Evolutionary conservation across 2,888 invertebrate genomes (phyloP).

Genomic region (Drosophila siamana): DNA sequence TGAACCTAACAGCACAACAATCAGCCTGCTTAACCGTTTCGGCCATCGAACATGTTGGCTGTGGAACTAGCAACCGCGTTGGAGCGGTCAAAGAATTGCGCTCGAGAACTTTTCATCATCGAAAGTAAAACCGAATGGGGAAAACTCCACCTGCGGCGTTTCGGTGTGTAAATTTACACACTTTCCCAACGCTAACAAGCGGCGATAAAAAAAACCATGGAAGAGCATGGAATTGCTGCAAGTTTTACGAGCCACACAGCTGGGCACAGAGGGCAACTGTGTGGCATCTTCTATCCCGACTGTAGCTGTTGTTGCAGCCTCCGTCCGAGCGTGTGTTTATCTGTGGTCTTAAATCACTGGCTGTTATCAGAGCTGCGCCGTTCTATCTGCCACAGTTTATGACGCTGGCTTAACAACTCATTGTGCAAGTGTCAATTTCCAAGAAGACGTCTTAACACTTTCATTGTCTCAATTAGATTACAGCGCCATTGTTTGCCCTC

Average conservation of each 20-base stretch:
- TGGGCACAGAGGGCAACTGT: conserved; percentile 32
- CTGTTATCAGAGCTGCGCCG: conserved; percentile 55
- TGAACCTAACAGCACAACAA: conserved; percentile 24
- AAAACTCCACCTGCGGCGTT: conserved; percentile 55
- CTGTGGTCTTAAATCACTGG: conserved; percentile 58
- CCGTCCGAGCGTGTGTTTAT: conserved; percentile 43
- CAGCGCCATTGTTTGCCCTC: conserved; percentile 20
- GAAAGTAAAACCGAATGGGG: conserved; percentile 66
- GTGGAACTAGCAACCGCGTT: conserved; percentile 34
- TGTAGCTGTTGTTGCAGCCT: conserved; percentile 39
- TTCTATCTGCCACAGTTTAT: conserved; percentile 48
- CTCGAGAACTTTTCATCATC: conserved; percentile 49
- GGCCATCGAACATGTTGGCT: conserved; percentile 39
- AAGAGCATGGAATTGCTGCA: conserved; percentile 31
- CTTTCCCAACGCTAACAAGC: conserved; percentile 70
- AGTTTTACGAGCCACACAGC: conserved; percentile 59
- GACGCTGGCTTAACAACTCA: conserved; percentile 29
- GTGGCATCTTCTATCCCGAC: conserved; percentile 28
- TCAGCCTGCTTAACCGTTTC: conserved; percentile 42
- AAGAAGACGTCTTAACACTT: conserved; percentile 68
- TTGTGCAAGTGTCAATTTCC: conserved; percentile 55
- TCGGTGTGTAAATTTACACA: conserved; percentile 75
- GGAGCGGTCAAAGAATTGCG: conserved; percentile 14
- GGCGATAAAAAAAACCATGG: conserved; percentile 55
- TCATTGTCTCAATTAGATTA: conserved; percentile 65